A percentile compares a stretch with the other conserved stretches of the same genome.
phyloP scores from a whole-genome alignment of 2,888 invertebrate genomes.

The Polia nebulosa region DNA sequence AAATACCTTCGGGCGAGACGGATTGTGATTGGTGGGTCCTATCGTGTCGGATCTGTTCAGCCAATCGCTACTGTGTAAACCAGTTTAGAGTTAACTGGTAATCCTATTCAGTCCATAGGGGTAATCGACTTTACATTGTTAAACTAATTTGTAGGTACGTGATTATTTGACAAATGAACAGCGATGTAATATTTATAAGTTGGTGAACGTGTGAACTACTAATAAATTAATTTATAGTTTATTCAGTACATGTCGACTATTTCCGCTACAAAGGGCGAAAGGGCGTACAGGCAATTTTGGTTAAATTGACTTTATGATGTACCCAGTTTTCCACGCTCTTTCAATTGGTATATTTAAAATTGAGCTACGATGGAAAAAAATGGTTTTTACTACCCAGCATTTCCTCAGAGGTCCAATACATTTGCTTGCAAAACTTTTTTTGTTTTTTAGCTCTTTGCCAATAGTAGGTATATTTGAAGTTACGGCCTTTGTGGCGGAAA shows the following conservation, averaged over 20 bases:
- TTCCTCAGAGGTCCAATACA: too few species aligned
- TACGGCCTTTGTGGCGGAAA: too few species aligned
- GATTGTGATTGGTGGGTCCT: constrained; percentile 65
- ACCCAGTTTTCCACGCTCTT: too few species aligned
- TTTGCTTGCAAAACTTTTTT: too few species aligned
- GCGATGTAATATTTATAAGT: constrained; percentile 11
- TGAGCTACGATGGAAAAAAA: too few species aligned
- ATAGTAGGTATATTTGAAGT: too few species aligned
- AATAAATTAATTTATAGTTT: neutral
- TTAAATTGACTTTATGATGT: too few species aligned
- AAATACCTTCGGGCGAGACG: constrained; percentile 67
- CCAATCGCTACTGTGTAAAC: constrained; percentile 57
- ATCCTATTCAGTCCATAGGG: constrained; percentile 34
- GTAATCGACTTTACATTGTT: constrained; percentile 35
- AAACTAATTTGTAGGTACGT: constrained; percentile 30
- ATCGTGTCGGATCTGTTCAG: constrained; percentile 41
- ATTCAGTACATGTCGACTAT: neutral
- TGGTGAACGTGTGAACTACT: neutral
- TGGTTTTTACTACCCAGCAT: too few species aligned
- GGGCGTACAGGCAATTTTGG: too few species aligned
- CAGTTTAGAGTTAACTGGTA: constrained; percentile 53
- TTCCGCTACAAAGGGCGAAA: too few species aligned
- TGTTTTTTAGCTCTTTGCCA: too few species aligned
- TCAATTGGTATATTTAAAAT: too few species aligned
- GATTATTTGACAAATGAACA: constrained; percentile 32